A percentile compares a stretch with the other conserved stretches of the same genome.
Conservation (phyloP, 2,888 invertebrate species). For the Isoperla grammatica region DNA sequence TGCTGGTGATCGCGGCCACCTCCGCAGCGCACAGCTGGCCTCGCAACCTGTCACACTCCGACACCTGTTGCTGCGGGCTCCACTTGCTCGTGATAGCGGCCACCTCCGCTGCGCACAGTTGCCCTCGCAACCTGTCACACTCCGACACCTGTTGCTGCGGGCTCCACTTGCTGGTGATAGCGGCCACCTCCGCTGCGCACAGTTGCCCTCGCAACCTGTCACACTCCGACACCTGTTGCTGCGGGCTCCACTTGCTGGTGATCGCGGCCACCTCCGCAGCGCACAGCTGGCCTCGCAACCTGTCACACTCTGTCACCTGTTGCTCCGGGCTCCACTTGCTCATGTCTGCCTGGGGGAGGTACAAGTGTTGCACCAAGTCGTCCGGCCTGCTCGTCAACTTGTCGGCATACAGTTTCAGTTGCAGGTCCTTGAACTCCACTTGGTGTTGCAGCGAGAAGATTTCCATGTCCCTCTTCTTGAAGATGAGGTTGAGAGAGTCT, state of each 20-base stretch:
- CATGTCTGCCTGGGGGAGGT: too few relatives aligned
- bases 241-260: too few relatives aligned
- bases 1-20: too few relatives aligned
- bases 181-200: constrained; percentile 41
- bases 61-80: too few relatives aligned
- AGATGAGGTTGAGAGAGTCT: constrained; percentile 35
- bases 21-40: constrained; percentile 42
- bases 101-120: constrained; percentile 42
- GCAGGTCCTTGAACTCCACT: constrained; percentile 24
- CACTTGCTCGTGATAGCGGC: too few relatives aligned
- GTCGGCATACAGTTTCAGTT: constrained; percentile 39
- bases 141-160: too few relatives aligned
- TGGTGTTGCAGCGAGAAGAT: constrained; percentile 36
- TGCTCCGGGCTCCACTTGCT: too few relatives aligned
- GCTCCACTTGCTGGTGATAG: too few relatives aligned
- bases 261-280: constrained; percentile 42
- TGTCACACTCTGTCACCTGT: constrained; percentile 36
- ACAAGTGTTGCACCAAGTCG: too few relatives aligned
- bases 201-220: constrained; percentile 39
- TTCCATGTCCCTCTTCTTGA: constrained; percentile 41
- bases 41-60: constrained; percentile 37
- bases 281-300: constrained; percentile 39
- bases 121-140: constrained; percentile 37
- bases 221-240: too few relatives aligned
- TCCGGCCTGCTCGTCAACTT: too few relatives aligned